Conservation (phyloP, 2,888 invertebrate genomes). For the Volucella bombylans region DNA sequence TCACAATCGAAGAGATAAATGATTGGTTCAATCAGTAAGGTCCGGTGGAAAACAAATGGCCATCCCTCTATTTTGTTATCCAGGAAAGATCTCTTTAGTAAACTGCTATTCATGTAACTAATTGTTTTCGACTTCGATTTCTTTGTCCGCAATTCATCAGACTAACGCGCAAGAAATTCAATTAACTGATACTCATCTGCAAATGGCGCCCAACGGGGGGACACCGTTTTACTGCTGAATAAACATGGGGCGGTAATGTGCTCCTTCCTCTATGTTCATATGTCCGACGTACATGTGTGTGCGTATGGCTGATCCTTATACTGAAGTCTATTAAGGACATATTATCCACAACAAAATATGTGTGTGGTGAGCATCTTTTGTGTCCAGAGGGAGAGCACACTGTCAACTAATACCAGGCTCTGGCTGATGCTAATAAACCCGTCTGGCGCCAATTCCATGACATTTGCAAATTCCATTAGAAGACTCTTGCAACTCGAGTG, state of each 20-base stretch:
- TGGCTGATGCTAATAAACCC: slow-evolving; percentile 81
- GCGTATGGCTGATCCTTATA: slow-evolving; percentile 33
- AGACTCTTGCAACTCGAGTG: slow-evolving; percentile 31
- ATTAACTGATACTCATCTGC: slow-evolving; percentile 72
- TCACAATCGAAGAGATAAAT: neutral
- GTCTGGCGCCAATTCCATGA: slow-evolving; percentile 76
- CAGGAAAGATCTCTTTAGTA: slow-evolving; percentile 37
- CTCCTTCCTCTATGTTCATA: neutral
- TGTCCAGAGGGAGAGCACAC: slow-evolving; percentile 50
- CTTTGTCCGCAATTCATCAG: slow-evolving; percentile 63
- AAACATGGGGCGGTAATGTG: slow-evolving; percentile 47
- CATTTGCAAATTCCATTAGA: slow-evolving; percentile 74
- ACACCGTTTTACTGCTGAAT: slow-evolving; percentile 43
- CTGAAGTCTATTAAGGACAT: slow-evolving; percentile 64
- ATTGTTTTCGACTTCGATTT: slow-evolving; percentile 68
- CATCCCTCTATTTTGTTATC: slow-evolving; percentile 16
- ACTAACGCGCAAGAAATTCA: slow-evolving; percentile 72
- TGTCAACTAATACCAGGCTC: slow-evolving; percentile 51
- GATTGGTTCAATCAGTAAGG: slow-evolving; percentile 45
- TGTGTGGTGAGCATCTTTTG: slow-evolving; percentile 59
- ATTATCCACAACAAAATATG: slow-evolving; percentile 58
- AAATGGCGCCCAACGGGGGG: slow-evolving; percentile 60
- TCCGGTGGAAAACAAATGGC: slow-evolving; percentile 13
- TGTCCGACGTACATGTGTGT: neutral
- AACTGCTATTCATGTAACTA: slow-evolving; percentile 59